These are phyloP conservation scores for Phyllopteryx taeniolatus DNA, from an alignment of 2,113 vertebrate species.

Conservation along the genomic window DNA sequence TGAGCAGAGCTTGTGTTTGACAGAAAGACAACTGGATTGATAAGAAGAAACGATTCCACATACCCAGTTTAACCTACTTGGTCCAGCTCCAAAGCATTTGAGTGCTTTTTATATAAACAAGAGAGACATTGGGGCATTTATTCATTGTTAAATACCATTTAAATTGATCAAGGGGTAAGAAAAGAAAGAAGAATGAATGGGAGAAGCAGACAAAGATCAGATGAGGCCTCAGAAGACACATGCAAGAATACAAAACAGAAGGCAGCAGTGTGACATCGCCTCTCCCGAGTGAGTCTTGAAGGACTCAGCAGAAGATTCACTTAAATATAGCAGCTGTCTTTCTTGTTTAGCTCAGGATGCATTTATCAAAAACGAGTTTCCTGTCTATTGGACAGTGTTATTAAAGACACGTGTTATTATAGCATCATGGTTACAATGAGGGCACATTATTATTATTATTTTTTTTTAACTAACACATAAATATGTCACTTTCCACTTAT, in stretches of 20 bases:
- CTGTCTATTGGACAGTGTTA: no score
- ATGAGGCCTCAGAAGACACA: constrained; percentile 61
- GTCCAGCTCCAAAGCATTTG: constrained; percentile 80
- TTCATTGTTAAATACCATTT: constrained; percentile 69
- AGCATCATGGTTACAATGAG: no score
- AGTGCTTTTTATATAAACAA: constrained; percentile 80
- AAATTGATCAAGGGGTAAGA: constrained; percentile 41
- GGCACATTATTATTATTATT: no score
- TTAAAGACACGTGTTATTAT: no score
- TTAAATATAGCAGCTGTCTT: constrained; percentile 5
- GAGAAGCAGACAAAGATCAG: constrained; percentile 61
- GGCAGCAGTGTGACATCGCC: constrained; percentile 25
- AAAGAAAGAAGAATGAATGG: constrained; percentile 55
- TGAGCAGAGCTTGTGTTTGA: constrained; percentile 69
- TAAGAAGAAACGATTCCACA: constrained; percentile 75
- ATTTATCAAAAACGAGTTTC: not conserved
- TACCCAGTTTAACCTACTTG: constrained; percentile 81
- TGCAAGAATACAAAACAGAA: constrained; percentile 56
- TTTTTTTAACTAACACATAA: no score
- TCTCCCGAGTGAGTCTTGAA: constrained; percentile 16
- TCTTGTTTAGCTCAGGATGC: not conserved
- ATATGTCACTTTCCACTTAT: no score
- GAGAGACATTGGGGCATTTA: constrained; percentile 79
- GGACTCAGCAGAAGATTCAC: constrained; percentile 11
- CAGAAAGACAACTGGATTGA: constrained; percentile 72